Base-by-base conservation (phyloP, 2,888 invertebrate species). In the Agrotis clavis region DNA sequence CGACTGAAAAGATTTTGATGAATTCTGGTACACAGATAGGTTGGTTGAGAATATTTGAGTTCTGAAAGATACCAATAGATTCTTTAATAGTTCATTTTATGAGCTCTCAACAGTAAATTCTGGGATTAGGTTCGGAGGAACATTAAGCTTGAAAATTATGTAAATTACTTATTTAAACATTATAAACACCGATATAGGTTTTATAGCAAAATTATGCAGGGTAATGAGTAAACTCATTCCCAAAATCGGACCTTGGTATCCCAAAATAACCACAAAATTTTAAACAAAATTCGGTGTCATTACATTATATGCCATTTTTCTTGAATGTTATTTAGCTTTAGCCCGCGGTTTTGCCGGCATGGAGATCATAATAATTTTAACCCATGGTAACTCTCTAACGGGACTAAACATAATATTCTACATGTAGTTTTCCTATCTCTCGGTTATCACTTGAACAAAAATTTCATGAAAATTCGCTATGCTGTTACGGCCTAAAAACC, bases 171-270 rank as follows among this genome's bases (percentile, higher is more conserved):
- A 62, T 71, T 61, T 54, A 48, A 56, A 72, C 54, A 19, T 25
- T 71, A 48, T 25, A 54, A 48, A 72, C 47, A 59, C 68, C 25
- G 47, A 68, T 57, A 30, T 3, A 4, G 48, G 41, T 54, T 73
- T 62, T 56, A 65, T 70, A 50, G 11, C 45, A 54, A 69, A 69
- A 76, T 76, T 70, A 76, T 76, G 21, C 77, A 14, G 35, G 18
- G 19, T 41, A 48, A 18, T 48, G 11, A 35, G 21, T 14, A 61
- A 54, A 13, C 48, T 21, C 7, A 51, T 48, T 51, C 9, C 35
- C 14, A 14, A 57, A 19, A 54, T 57, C 67, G 47, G 18, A 61
- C 47, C 9, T 53, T 19, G 45, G 47, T 67, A 6, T 1, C 7
- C 60, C n/a, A n/a, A n/a, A 67, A 69, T 67, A 54, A 48, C 11